A percentile compares a stretch with the other conserved stretches of the same genome.
Conservation (phyloP, 2,113 vertebrate genomes). For the Megaceryle torquata region DNA sequence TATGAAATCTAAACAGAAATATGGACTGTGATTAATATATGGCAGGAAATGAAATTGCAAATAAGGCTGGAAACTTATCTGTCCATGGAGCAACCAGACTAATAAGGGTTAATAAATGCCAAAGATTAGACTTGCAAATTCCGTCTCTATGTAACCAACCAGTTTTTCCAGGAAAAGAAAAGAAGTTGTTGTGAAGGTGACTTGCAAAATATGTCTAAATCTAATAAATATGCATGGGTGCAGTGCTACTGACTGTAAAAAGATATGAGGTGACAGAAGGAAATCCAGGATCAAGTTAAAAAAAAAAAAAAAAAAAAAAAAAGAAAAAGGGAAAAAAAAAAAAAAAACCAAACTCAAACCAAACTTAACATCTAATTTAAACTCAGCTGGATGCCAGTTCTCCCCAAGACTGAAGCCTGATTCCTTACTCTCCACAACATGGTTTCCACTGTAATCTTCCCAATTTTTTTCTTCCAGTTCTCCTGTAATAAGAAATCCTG, state of each 20-base stretch:
- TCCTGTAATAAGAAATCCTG: neutral
- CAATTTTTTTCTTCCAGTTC: neutral
- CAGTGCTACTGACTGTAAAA: neutral
- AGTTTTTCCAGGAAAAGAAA: slow-evolving; percentile 57
- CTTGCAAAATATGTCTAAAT: slow-evolving; percentile 53
- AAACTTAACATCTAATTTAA: neutral
- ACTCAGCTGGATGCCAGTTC: neutral
- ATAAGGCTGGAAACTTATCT: neutral
- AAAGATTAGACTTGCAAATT: slow-evolving; percentile 60
- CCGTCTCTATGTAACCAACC: slow-evolving; percentile 10
- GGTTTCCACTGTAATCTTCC: neutral
- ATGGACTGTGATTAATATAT: neutral
- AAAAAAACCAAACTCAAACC: neutral
- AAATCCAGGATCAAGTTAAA: slow-evolving; percentile 14
- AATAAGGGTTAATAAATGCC: slow-evolving; percentile 12
- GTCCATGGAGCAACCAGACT: neutral
- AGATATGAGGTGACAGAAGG: neutral
- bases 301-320: neutral
- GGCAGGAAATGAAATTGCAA: slow-evolving; percentile 4
- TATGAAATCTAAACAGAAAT: neutral
- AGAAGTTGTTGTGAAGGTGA: slow-evolving; percentile 54
- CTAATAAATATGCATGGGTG: slow-evolving; percentile 1
- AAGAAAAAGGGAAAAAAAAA: neutral
- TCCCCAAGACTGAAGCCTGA: neutral
- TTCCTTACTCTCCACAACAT: neutral